These are phyloP conservation scores for Oncorhynchus keta DNA, from an alignment of 2,113 vertebrate species.

Conservation along the genomic window DNA sequence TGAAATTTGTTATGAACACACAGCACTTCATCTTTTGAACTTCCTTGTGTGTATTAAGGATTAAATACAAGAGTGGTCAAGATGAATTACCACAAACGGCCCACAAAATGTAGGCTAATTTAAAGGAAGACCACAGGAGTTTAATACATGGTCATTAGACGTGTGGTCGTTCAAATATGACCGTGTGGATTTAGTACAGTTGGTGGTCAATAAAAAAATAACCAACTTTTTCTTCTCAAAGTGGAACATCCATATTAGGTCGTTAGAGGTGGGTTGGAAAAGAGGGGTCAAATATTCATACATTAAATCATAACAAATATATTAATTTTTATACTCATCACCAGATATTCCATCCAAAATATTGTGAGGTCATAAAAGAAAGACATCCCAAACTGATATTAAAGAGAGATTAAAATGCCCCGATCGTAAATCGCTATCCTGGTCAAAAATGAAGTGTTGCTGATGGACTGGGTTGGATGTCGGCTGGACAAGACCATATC, in stretches of 20 bases:
- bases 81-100: constrained; percentile 34
- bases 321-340: no score
- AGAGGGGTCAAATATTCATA: no score
- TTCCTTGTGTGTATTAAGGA: not conserved
- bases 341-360: no score
- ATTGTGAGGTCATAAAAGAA: no score
- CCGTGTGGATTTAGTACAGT: no score
- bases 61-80: constrained; percentile 23
- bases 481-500: not conserved
- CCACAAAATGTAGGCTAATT: constrained; percentile 37
- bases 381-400: constrained; percentile 20
- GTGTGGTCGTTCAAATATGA: no score
- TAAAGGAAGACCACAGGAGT: constrained; percentile 51
- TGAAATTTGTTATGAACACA: constrained; percentile 54
- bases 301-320: no score
- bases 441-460: not conserved
- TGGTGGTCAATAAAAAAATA: no score
- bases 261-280: no score
- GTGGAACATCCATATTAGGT: no score
- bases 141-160: constrained; percentile 36
- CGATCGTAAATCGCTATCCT: not conserved
- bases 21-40: constrained; percentile 65
- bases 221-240: no score
- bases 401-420: not conserved
- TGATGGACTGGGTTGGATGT: not conserved